Conservation (phyloP, 2,797 vertebrate species). For the Gymnodraco acuticeps region DNA sequence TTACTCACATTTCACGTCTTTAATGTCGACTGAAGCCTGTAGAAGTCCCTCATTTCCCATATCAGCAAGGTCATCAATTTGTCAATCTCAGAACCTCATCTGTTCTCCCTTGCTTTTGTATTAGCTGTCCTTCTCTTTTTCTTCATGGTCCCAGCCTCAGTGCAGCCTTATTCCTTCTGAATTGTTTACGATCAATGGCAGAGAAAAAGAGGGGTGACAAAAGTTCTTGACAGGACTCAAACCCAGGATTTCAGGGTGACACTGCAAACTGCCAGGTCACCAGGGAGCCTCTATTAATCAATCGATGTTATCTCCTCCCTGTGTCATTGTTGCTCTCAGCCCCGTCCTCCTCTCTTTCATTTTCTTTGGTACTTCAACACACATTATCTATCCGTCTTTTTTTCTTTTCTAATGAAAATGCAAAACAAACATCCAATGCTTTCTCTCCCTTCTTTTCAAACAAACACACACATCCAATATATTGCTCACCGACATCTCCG, state of each 20-base stretch:
- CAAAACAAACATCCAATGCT: slow-evolving; percentile 5
- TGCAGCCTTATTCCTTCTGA: neutral
- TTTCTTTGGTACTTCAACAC: neutral
- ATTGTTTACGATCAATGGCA: neutral
- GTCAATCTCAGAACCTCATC: slow-evolving; percentile 32
- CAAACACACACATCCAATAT: slow-evolving; percentile 9
- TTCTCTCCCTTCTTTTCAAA: neutral
- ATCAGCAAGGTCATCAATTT: slow-evolving; percentile 49
- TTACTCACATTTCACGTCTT: slow-evolving; percentile 6
- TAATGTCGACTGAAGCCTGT: slow-evolving; percentile 4
- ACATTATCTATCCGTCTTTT: neutral
- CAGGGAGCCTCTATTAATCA: slow-evolving; percentile 9
- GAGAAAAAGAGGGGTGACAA: neutral
- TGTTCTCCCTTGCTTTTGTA: slow-evolving; percentile 8
- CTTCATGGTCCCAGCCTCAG: neutral
- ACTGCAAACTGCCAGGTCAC: neutral
- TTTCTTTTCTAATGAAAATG: slow-evolving; percentile 9
- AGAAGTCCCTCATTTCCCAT: slow-evolving; percentile 2
- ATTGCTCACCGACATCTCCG: neutral
- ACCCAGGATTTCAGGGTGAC: neutral
- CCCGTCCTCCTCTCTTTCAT: neutral
- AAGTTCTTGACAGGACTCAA: slow-evolving; percentile 16
- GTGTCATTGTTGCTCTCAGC: neutral
- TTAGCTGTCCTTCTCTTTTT: slow-evolving; percentile 2
- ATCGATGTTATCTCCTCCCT: slow-evolving; percentile 5